Base-by-base conservation (phyloP, 2,888 invertebrate species). In the Ethmia dodecea region DNA sequence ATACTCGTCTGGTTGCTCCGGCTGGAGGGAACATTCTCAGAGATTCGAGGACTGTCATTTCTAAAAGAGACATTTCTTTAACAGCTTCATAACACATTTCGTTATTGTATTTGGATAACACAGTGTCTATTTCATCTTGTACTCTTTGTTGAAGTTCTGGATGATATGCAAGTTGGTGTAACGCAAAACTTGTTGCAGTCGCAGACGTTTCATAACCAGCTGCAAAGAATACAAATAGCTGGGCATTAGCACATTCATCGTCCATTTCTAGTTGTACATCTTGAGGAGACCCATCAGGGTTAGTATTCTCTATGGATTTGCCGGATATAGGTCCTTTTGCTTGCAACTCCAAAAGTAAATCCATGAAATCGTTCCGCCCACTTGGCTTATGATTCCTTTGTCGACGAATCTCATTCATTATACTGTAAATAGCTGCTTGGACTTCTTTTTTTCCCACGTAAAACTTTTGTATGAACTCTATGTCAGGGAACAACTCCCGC, bases 91-190 rank as follows among this genome's bases (percentile, higher is more conserved):
- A 66, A 33, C 47, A 46, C 1, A 64, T 38, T 35, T 55, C 55
- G 2, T 50, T 50, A 2, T 47, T 44, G 14, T 60, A 41, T 28
- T 43, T 50, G 4, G 34, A 26, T 3, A 63, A 36, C 8, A 64
- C 51, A n/a, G 43, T 38, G 13, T 63, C 67, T 2, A 75, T 50
- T 52, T 77, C 74, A 10, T 55, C 42, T 31, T 60, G 60, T 22
- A 61, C 54, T 27, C 47, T 59, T 10, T 49, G 42, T 33, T 74
- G 76, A 6, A 56, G 42, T 2, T 68, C 60, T 3, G 62, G 64
- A 39, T 74, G 50, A 12, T 52, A 53, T 1, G 76, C 73, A 1
- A 77, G 47, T 30, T 57, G 51, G 29, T 71, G 68, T 1, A 68
- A 37, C 2, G 60, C 52, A 18, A 58, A 67, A 43, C 65, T 65